These are phyloP conservation scores for Hybos culiciformis DNA, from an alignment of 2,888 invertebrate genomes.

Conservation along the genomic window DNA sequence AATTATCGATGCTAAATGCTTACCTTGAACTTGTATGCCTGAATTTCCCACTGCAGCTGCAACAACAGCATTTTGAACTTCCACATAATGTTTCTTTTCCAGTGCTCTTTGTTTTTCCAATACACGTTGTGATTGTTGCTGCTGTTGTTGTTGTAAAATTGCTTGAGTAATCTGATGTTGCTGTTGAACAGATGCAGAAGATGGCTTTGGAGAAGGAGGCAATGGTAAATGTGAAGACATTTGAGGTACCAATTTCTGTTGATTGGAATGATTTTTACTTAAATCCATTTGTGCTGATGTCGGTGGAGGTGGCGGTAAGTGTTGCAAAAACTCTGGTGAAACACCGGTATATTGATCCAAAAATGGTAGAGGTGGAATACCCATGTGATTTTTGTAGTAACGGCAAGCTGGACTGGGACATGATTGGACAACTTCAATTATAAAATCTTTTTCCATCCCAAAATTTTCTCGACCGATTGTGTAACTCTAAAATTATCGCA, in stretches of 20 bases:
- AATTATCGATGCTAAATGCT: too few relatives aligned
- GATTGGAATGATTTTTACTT: slow-evolving; percentile 11
- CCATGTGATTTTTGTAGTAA: slow-evolving; percentile 74
- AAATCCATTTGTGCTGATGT: slow-evolving; percentile 10
- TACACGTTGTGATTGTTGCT: slow-evolving; percentile 41
- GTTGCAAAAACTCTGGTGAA: slow-evolving; percentile 53
- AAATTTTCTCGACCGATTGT: slow-evolving; percentile 46
- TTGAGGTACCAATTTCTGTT: slow-evolving; percentile 7
- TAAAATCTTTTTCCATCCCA: slow-evolving; percentile 79
- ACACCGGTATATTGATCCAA: slow-evolving; percentile 34
- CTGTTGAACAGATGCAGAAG: not conserved
- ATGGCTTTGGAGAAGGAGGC: not conserved
- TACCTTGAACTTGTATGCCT: slow-evolving; percentile 19
- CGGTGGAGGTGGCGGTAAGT: slow-evolving; percentile 37
- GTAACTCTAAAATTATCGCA: too few relatives aligned
- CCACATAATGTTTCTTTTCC: slow-evolving; percentile 35
- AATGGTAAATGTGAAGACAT: slow-evolving; percentile 15
- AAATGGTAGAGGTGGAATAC: slow-evolving; percentile 36
- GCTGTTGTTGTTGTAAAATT: slow-evolving; percentile 24
- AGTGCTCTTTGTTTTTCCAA: slow-evolving; percentile 43
- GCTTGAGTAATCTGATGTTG: not conserved
- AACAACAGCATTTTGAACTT: slow-evolving; percentile 24
- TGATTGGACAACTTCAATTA: slow-evolving; percentile 76
- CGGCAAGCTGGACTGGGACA: slow-evolving; percentile 79
- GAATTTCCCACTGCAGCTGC: slow-evolving; percentile 26